Conservation (phyloP, 1,140 invertebrate genomes). For the Pectinophora gossypiella region DNA sequence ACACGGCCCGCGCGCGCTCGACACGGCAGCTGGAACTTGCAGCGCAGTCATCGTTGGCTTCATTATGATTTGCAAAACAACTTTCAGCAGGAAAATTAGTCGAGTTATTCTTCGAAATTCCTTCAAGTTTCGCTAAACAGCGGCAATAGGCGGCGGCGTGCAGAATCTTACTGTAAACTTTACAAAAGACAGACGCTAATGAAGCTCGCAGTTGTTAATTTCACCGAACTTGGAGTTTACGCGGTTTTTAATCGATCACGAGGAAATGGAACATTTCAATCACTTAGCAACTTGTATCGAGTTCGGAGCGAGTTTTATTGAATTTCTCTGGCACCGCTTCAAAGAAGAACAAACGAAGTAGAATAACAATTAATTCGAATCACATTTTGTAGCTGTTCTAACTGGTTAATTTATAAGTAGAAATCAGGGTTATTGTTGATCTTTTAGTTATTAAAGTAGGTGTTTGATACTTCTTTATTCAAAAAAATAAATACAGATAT, state of each 20-base stretch:
- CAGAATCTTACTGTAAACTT: conserved; percentile 18
- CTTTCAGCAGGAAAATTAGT: conserved; percentile 23
- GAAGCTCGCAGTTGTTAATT: conserved; percentile 38
- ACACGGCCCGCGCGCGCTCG: not conserved
- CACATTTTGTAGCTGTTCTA: conserved; percentile 3
- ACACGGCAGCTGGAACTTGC: conserved; percentile 3
- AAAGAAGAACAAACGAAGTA: not conserved
- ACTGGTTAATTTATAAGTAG: too few species aligned
- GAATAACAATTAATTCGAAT: not conserved
- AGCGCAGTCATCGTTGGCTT: conserved; percentile 17
- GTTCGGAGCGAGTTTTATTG: conserved; percentile 8
- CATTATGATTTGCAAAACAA: conserved; percentile 24
- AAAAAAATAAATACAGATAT: too few species aligned
- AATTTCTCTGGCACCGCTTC: conserved; percentile 9
- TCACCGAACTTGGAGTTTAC: conserved; percentile 21
- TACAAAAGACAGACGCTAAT: conserved; percentile 37
- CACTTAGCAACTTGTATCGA: conserved; percentile 1
- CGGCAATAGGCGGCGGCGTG: conserved; percentile 12
- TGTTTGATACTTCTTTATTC: too few species aligned
- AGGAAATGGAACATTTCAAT: conserved; percentile 4
- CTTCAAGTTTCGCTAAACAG: conserved; percentile 39
- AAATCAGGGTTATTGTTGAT: too few species aligned
- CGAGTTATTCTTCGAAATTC: conserved; percentile 27
- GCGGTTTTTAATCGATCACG: conserved; percentile 27
- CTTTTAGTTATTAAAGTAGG: too few species aligned